phyloP scores from a whole-genome alignment of 2,888 invertebrate species.

The Deilephila elpenor region DNA sequence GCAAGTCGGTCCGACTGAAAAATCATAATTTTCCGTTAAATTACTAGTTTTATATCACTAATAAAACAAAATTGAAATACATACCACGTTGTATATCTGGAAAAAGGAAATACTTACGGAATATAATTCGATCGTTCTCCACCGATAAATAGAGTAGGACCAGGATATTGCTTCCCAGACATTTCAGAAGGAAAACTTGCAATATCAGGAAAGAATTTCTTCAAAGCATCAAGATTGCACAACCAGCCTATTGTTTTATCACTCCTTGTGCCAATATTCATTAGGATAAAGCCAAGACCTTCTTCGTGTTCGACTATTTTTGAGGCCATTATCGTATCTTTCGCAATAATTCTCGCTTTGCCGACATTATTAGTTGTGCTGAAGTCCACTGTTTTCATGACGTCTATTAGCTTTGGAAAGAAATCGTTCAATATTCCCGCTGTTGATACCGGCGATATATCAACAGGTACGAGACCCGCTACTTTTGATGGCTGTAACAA shows the following conservation, averaged over 20 bases:
- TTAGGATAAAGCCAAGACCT: constrained; percentile 81
- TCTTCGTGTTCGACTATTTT: constrained; percentile 76
- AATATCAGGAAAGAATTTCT: constrained; percentile 86
- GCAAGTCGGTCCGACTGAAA: constrained; percentile 82
- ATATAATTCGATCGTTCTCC: constrained; percentile 93
- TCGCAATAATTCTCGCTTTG: constrained; percentile 54
- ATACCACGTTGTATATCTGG: background rate
- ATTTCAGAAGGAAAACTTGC: constrained; percentile 84
- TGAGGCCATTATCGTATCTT: constrained; percentile 50
- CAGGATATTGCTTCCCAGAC: constrained; percentile 71
- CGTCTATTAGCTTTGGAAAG: constrained; percentile 85
- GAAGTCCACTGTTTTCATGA: constrained; percentile 65
- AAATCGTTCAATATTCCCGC: constrained; percentile 79
- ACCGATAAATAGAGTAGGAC: constrained; percentile 92
- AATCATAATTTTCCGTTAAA: background rate
- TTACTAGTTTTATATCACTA: background rate
- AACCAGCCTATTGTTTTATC: constrained; percentile 86
- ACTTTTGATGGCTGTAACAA: constrained; percentile 80
- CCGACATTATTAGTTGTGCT: constrained; percentile 50
- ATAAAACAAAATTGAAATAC: background rate
- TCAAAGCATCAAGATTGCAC: constrained; percentile 89
- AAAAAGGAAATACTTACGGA: constrained; percentile 77
- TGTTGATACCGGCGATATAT: constrained; percentile 86
- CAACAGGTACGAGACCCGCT: constrained; percentile 86
- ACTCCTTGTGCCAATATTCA: constrained; percentile 78